Evolutionary conservation across 53 echinoderm and acorn worm species (phyloP).

Genomic region (Luidia sarsii): DNA sequence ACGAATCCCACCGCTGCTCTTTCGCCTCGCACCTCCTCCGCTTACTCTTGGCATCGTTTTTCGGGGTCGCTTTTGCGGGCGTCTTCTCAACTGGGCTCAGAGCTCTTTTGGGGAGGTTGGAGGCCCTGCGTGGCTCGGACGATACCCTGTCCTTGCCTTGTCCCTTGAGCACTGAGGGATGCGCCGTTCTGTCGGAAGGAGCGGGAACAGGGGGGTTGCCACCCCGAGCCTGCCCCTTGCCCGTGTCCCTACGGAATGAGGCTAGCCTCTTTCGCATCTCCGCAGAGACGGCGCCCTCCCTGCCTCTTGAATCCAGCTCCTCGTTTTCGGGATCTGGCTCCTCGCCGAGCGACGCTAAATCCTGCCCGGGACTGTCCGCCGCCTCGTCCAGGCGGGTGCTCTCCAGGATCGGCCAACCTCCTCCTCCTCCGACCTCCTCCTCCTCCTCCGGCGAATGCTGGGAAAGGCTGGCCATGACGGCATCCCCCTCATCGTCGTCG

Average conservation of each 20-base stretch:
- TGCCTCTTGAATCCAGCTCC: too few relatives aligned
- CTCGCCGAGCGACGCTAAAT: conserved; percentile 10
- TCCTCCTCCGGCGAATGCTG: conserved; percentile 41
- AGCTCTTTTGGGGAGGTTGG: background rate
- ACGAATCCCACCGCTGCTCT: background rate
- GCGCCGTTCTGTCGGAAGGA: background rate
- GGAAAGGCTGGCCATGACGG: conserved; percentile 63
- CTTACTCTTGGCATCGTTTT: conserved; percentile 3
- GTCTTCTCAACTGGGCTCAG: conserved; percentile 24
- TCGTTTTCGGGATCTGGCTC: background rate
- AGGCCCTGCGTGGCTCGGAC: background rate
- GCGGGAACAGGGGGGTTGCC: too few relatives aligned
- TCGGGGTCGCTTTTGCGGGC: background rate
- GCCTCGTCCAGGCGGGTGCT: conserved; percentile 29
- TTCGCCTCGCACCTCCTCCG: background rate
- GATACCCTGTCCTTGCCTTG: background rate
- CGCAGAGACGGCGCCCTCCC: background rate
- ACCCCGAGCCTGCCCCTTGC: too few relatives aligned
- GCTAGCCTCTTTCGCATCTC: conserved; percentile 13
- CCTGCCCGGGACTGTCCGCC: background rate
- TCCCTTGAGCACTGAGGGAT: background rate
- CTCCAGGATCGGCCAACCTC: background rate
- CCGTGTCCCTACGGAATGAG: conserved; percentile 11
- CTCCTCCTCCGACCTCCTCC: background rate
- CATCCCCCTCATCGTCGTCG: conserved; percentile 58